Base-by-base conservation (phyloP, 2,888 invertebrate species). In the Ommatoiulus sabulosus region DNA sequence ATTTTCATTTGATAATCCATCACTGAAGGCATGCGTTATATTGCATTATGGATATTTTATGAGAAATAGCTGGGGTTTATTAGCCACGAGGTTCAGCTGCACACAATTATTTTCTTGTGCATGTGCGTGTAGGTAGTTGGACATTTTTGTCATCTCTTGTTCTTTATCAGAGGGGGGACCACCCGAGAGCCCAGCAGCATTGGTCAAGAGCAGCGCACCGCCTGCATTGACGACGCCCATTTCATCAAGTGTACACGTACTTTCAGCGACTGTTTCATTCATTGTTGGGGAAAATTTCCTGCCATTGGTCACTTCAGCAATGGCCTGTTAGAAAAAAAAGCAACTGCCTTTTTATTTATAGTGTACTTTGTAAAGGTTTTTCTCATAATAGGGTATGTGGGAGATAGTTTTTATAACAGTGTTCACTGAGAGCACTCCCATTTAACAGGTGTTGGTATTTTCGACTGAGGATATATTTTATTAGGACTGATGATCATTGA, bases 391-490 rank as follows among this genome's bases (percentile, higher is more conserved):
- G 84, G 84, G 84, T 84, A 84, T 84, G 84, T 84, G 84, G 84
- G 84, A 84, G 84, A 88, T 88, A 63, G 88, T 87, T 87, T 88
- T 88, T 88, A 88, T 88, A 84, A 44, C n/a, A 44, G 88, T 80
- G 88, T 84, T 88, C 84, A 46, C 80, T 35, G 84, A 84, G 48
- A 24, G 24, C 52, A 87, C 48, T 80, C 48, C 63, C 84, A 88
- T 43, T 84, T 84, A 88, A 88, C 84, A 84, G 88, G 86, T 89
- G 86, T 86, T 87, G 89, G 89, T 88, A 88, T 89, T 86, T 89
- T 89, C 89, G 87, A 87, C 43, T 63, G 87, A 86, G 89, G 89
- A 89, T 89, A 89, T 89, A 89, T 89, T 89, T 89, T 89, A 88
- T 85, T 89, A 89, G 85, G 89, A 89, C 85, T 85, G 88, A 89